Base-by-base conservation (phyloP, 2,113 vertebrate genomes). In the Eubucco bourcierii region DNA sequence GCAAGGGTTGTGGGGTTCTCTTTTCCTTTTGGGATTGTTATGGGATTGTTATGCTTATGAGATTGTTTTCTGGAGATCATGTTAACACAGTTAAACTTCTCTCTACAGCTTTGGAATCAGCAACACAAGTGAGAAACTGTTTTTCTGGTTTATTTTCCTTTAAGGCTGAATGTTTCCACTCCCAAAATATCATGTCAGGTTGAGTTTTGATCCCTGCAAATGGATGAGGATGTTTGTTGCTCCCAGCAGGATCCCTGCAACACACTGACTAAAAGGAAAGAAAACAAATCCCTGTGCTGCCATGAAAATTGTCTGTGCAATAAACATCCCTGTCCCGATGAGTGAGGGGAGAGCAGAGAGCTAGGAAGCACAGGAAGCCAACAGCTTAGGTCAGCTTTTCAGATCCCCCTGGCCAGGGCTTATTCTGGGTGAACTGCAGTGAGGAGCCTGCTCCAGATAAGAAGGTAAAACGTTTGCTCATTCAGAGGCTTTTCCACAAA, bases 171-270 rank as follows among this genome's bases (percentile, higher is more conserved):
- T 33, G 78, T 90, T 93, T 79, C 28, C 37, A 67, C 41, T 94
- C 60, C 53, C 15, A 71, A 92, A 96, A 89, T 75, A 85, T 39
- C 65, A 63, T 5, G 0, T 79, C 46, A 33, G 75, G 17, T 18
- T 73, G 21, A 12, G 55, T 90, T 93, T 93, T 90, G 47, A 71
- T 80, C 65, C 47, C 60, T 33, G 58, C 1, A 3, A 60, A 80
- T 89, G 53, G 82, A 66, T 55, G 52, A 44, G 84, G 81, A 74
- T 89, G 84, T 95, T 92, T 94, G 77, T 60, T 50, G 41, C 89
- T 89, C 92, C 50, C 91, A 93, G 87, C 81, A 83, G 87, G 87
- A 90, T 31, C 20, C 24, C 37, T 80, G 52, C 33, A 77, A 58
- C 55, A 79, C 0, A 0, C 25, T 4, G 21, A 12, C 37, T 28